phyloP scores from a whole-genome alignment of 1,140 invertebrate species.

The Neodiprion pinetum region DNA sequence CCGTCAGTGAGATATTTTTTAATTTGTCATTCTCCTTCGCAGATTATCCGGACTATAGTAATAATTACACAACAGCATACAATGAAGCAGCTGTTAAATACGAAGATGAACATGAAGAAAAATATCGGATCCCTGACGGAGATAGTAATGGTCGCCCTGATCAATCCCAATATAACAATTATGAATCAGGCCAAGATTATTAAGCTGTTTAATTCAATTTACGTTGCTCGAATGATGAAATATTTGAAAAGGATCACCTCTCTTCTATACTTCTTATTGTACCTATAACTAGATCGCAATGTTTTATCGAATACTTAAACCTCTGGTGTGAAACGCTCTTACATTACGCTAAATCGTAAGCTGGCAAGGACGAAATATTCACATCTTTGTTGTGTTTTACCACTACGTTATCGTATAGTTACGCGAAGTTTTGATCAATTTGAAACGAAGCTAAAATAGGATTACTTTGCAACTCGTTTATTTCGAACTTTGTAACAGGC shows the following conservation, averaged over 20 bases:
- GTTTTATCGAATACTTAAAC: not conserved
- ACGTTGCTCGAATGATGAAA: not conserved
- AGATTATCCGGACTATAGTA: slow-evolving; percentile 72
- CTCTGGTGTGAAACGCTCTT: not conserved
- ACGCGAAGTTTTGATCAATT: too few relatives aligned
- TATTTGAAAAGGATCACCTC: not conserved
- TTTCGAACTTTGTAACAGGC: too few relatives aligned
- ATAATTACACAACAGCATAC: slow-evolving; percentile 55
- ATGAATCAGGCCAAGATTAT: slow-evolving; percentile 52
- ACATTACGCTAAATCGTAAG: too few relatives aligned
- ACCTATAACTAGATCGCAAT: not conserved
- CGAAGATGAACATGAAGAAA: slow-evolving; percentile 69
- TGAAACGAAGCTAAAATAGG: too few relatives aligned
- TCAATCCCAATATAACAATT: slow-evolving; percentile 50
- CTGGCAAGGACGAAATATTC: too few relatives aligned
- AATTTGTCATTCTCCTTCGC: slow-evolving; percentile 34
- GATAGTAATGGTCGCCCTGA: slow-evolving; percentile 42
- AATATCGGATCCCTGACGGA: slow-evolving; percentile 66
- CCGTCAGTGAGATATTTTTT: too few relatives aligned
- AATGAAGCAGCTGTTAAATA: slow-evolving; percentile 70
- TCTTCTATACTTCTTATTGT: not conserved
- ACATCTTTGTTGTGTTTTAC: too few relatives aligned
- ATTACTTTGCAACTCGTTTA: too few relatives aligned
- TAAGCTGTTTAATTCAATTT: slow-evolving; percentile 23
- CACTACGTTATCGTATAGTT: too few relatives aligned